phyloP scores from a whole-genome alignment of 2,888 invertebrate genomes.

The Drosophila pegasa region DNA sequence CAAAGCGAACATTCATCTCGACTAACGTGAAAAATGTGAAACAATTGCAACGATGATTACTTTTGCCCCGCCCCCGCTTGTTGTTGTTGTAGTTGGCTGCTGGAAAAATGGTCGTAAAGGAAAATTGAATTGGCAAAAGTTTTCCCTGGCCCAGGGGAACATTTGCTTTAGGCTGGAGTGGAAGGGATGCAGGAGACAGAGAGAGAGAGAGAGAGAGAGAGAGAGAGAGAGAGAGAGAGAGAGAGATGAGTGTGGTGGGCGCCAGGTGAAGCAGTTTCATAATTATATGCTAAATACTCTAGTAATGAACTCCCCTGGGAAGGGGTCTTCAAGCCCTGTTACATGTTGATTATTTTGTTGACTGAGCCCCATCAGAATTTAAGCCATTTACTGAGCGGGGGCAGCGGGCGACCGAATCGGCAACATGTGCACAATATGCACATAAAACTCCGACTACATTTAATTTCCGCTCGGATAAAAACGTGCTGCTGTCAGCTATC shows the following conservation, averaged over 20 bases:
- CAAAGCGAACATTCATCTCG: conserved; percentile 75
- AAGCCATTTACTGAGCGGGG: conserved; percentile 55
- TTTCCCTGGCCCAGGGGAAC: conserved; percentile 54
- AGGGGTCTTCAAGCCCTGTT: conserved; percentile 23
- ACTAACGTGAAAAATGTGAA: conserved; percentile 74
- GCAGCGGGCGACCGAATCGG: conserved; percentile 44
- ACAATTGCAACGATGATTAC: conserved; percentile 81
- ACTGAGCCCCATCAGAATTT: conserved; percentile 47
- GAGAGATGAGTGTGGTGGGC: background rate
- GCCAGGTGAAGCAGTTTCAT: conserved; percentile 57
- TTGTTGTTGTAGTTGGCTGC: conserved; percentile 34
- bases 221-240: background rate
- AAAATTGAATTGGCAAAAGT: conserved; percentile 75
- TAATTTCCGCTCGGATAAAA: conserved; percentile 30
- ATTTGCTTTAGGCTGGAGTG: conserved; percentile 37
- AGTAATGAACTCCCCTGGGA: conserved; percentile 73
- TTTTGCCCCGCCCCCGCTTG: conserved; percentile 59
- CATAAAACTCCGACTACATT: conserved; percentile 18
- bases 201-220: background rate
- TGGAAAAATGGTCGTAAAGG: conserved; percentile 65
- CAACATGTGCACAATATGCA: conserved; percentile 66
- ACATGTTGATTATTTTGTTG: conserved; percentile 57
- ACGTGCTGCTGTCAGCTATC: conserved; percentile 47
- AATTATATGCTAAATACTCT: conserved; percentile 78
- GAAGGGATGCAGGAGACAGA: background rate